Evolutionary conservation across 2,888 invertebrate species (phyloP).

Genomic region (Junonia oenone): DNA sequence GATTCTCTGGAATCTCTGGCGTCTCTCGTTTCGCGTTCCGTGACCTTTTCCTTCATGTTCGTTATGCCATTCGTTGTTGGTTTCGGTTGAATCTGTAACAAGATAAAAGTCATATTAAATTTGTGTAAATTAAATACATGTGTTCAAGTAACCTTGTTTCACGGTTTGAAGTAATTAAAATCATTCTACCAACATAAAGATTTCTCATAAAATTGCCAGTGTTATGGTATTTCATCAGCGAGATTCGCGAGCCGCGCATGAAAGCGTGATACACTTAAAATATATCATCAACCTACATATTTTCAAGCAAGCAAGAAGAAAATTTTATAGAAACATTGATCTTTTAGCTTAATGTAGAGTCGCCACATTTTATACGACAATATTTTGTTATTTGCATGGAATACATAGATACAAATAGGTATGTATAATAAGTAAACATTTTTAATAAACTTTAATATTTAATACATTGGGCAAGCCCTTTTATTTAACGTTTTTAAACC

Average conservation of each 20-base stretch:
- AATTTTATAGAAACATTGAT: neutral
- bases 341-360: neutral
- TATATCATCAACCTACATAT: conserved; percentile 25
- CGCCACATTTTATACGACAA: no score
- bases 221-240: conserved; percentile 12
- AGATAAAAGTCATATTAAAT: neutral
- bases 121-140: neutral
- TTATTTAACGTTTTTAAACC: no score
- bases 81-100: conserved; percentile 73
- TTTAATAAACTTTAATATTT: no score
- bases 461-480: no score
- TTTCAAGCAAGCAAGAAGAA: conserved; percentile 3
- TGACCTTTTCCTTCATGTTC: conserved; percentile 50
- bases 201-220: conserved; percentile 5
- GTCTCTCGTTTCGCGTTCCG: conserved; percentile 51
- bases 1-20: conserved; percentile 39
- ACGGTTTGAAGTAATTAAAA: neutral
- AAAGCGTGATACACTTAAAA: conserved; percentile 54
- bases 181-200: neutral
- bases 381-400: no score
- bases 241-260: conserved; percentile 38
- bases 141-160: neutral
- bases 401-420: no score
- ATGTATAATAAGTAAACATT: no score
- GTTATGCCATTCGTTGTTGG: conserved; percentile 69